These are phyloP conservation scores for Dysmachus trigonus DNA, from an alignment of 2,888 invertebrate species.

Conservation along the genomic window DNA sequence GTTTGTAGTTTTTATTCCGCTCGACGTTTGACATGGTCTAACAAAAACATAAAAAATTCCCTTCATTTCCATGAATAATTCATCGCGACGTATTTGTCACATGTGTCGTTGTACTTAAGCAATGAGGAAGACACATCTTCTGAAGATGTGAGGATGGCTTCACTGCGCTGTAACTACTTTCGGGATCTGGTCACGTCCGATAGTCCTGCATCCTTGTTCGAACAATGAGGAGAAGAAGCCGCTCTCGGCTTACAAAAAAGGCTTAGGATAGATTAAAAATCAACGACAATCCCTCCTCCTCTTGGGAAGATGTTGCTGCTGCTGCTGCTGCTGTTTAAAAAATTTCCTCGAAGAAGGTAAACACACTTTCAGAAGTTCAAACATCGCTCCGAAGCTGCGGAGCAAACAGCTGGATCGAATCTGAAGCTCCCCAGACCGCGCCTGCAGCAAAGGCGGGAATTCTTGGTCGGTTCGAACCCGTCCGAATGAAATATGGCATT, in stretches of 20 bases:
- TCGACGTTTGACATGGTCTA: background rate
- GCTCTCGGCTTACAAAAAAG: background rate
- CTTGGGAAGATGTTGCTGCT: background rate
- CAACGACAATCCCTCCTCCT: background rate
- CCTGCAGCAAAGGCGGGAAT: background rate
- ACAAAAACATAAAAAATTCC: background rate
- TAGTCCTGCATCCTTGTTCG: background rate
- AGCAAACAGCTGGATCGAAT: background rate
- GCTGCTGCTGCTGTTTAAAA: background rate
- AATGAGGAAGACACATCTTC: slow-evolving; percentile 31
- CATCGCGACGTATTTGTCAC: slow-evolving; percentile 45
- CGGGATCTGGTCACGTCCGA: background rate
- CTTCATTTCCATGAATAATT: slow-evolving; percentile 44
- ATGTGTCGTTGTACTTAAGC: slow-evolving; percentile 43
- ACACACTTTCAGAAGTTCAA: background rate
- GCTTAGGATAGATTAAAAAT: background rate
- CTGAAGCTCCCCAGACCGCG: background rate
- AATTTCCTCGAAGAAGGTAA: background rate
- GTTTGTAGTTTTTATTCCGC: background rate
- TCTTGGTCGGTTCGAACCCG: background rate
- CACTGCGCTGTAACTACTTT: background rate
- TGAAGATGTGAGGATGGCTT: background rate
- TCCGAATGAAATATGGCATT: background rate
- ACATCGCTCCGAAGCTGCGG: background rate
- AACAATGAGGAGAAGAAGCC: background rate